Evolutionary conservation across 2,113 vertebrate genomes (phyloP), one percentile per base, ranked within the genome.

Genomic region (Paratilapia polleni): DNA sequence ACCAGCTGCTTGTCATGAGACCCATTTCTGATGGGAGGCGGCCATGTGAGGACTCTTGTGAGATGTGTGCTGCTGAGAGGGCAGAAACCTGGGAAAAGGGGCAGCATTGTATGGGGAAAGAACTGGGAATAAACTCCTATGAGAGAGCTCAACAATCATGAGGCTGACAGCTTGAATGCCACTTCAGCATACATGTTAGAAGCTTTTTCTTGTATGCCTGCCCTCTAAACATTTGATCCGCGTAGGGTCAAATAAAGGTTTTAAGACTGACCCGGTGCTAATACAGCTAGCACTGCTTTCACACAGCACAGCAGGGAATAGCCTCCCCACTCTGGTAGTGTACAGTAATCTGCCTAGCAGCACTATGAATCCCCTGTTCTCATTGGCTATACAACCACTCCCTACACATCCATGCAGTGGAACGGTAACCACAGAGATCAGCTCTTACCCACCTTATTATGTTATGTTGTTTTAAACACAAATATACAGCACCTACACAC

Each of bases 1-100:
- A 92, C 84, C 92, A 94, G 89, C 91, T 94, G 92, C 89, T 81
- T 82, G 73, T 94, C 92, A 94, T 94, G 88, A 93, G 94, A 94
- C 89, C 80, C 24, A 8, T 58, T 81, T 61, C 61, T 88, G 81
- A 85, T 78, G 83, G 78, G 86, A 82, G 78, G 77, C 75, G 85
- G 76, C 86, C 91, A 94, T 93, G 93, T 92, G 92, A 94, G 85
- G 26, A 22, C 87, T 91, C 91, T 88, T 92, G 91, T 93, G 90
- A 93, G 89, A 85, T 83, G 84, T 88, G 77, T 92, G 83, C 49
- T 85, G 80, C 68, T 77, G 31, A 52, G 61, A 4, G 58, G 4
- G 47, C 58, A 47, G 57, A 63, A 82, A 62, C 52, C 68, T 58
- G 41, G 62, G 74, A 41, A 28, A 70, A 73, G 61, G 41, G 31